These are phyloP conservation scores for Sclerodermus sp. DNA, from an alignment of 2,888 invertebrate species.

Conservation along the genomic window DNA sequence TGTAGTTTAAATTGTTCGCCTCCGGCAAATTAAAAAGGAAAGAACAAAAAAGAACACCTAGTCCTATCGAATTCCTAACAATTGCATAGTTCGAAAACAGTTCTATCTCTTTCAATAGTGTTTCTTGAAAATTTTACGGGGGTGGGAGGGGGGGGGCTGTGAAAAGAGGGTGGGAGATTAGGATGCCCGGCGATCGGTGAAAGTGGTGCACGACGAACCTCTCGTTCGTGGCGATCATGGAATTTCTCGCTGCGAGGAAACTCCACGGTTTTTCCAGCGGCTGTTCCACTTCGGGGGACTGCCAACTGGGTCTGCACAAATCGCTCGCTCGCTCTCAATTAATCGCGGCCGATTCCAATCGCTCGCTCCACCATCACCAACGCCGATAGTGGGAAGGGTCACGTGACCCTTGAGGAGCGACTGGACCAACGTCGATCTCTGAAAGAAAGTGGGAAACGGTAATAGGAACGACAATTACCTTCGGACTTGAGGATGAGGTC, in stretches of 20 bases:
- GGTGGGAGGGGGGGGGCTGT: too few species aligned
- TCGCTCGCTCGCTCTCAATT: neutral
- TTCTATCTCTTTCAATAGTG: too few species aligned
- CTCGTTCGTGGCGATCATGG: neutral
- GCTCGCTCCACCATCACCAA: neutral
- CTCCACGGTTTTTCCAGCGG: constrained; percentile 16
- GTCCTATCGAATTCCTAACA: too few species aligned
- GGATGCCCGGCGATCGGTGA: constrained; percentile 19
- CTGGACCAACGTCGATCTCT: neutral
- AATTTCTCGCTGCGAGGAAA: constrained; percentile 20
- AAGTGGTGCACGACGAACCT: constrained; percentile 19
- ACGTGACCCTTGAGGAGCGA: too few species aligned
- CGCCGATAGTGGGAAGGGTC: too few species aligned
- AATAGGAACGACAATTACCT: constrained; percentile 32
- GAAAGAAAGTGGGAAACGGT: too few species aligned
- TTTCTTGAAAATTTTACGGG: too few species aligned
- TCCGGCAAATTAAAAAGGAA: too few species aligned
- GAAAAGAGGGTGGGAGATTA: too few species aligned
- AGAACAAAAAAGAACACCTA: too few species aligned
- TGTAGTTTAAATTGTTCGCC: too few species aligned
- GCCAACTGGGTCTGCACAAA: constrained; percentile 10
- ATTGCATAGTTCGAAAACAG: too few species aligned
- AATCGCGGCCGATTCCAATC: neutral
- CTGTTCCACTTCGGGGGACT: constrained; percentile 13
- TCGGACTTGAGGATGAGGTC: constrained; percentile 44